Evolutionary conservation across 2,797 vertebrate genomes (phyloP), one percentile per base, ranked within the genome.

Genomic region (Argya squamiceps): DNA sequence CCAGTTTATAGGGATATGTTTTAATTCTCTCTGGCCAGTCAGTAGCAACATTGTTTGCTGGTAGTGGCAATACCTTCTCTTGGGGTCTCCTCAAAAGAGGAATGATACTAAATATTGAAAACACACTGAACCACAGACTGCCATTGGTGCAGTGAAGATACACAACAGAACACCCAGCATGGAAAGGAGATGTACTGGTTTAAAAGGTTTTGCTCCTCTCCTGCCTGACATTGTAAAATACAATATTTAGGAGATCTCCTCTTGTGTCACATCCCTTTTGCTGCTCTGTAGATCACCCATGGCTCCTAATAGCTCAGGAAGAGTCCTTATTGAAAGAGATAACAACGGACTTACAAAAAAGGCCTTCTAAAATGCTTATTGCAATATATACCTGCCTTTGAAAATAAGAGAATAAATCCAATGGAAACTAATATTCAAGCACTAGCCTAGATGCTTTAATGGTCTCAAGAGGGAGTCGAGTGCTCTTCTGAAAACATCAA

Each of bases 21-120:
- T 96, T 94, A 95, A 86, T 82, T 95, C 68, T 89, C 43, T 91
- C 88, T 84, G 89, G 84, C 78, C 95, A 97, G 95, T 94, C 84
- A 94, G 93, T 30, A 81, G 49, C 29, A 91, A 30, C 12, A 16
- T 3, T 62, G 30, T 55, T 84, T 91, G 71, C 64, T 47, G 17
- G 43, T 32, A 89, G 63, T n/a, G 29, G 69, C 74, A 92, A 88
- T 89, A 96, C 85, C 65, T 97, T 87, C 67, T 97, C 91, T 69
- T 94, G 82, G 65, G 52, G 91, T 92, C 80, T 93, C 76, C 49
- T 74, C 1, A 4, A 77, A 81, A 92, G 86, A 90, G 63, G 55
- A 96, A 94, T 37, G n/a, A 71, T 84, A 63, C 59, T 95, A 94
- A 91, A 95, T 96, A 96, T 30, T 84, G 93, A 96, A 97, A 90